These are phyloP conservation scores for Athalia circularis DNA, from an alignment of 2,888 invertebrate genomes.

Conservation along the genomic window DNA sequence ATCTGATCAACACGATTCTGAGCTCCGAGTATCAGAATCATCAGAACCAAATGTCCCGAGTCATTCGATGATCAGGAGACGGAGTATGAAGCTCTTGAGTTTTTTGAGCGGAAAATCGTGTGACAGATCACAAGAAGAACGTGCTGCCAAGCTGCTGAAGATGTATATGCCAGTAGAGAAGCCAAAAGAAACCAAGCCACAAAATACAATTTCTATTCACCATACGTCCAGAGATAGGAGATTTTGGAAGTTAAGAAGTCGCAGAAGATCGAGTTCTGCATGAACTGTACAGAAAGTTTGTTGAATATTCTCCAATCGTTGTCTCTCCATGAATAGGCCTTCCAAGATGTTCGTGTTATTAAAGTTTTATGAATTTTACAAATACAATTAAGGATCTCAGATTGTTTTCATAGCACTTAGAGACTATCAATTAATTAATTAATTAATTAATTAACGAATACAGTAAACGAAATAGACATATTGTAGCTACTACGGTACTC, in stretches of 20 bases:
- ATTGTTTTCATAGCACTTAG: slow-evolving; percentile 34
- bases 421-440: slow-evolving; percentile 23
- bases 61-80: slow-evolving; percentile 63
- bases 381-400: slow-evolving; percentile 28
- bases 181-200: slow-evolving; percentile 54
- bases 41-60: slow-evolving; percentile 64
- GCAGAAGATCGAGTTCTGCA: slow-evolving; percentile 67
- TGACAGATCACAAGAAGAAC: slow-evolving; percentile 67
- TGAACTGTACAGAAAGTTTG: slow-evolving; percentile 53
- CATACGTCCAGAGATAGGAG: slow-evolving; percentile 70
- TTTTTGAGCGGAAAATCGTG: slow-evolving; percentile 68
- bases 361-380: slow-evolving; percentile 54
- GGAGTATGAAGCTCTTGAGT: slow-evolving; percentile 67
- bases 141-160: slow-evolving; percentile 64
- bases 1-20: slow-evolving; percentile 2
- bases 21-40: slow-evolving; percentile 47
- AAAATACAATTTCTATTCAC: slow-evolving; percentile 69
- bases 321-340: slow-evolving; percentile 61
- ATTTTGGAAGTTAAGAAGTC: slow-evolving; percentile 70
- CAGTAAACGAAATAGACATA: slow-evolving; percentile 16
- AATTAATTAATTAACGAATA: slow-evolving; percentile 4
- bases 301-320: slow-evolving; percentile 46
- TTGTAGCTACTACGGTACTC: slow-evolving; percentile 16
- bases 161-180: slow-evolving; percentile 68
- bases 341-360: slow-evolving; percentile 61